A percentile compares a stretch with the other conserved stretches of the same genome.
Conservation (phyloP, 2,888 invertebrate genomes). For the Lasioglossum malachurum region DNA sequence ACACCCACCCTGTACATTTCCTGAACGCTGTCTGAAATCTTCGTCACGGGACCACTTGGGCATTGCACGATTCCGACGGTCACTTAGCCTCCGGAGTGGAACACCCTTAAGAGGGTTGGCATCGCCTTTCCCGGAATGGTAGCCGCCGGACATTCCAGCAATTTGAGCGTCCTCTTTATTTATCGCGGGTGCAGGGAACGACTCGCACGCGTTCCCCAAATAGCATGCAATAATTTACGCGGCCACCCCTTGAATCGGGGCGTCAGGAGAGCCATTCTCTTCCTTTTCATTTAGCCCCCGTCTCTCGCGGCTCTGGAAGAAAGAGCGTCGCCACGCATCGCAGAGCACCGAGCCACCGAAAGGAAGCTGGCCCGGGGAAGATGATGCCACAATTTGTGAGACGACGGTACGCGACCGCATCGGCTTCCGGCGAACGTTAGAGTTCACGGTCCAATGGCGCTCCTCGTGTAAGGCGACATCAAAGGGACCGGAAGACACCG, state of each 20-base stretch:
- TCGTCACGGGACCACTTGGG: not conserved
- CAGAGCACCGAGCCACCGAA: conserved; percentile 14
- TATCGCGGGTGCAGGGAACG: conserved; percentile 23
- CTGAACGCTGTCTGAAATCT: not conserved
- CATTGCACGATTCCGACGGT: not conserved
- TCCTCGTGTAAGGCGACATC: conserved; percentile 56
- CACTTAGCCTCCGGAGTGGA: not conserved
- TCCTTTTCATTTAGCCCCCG: conserved; percentile 51
- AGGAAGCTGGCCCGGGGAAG: conserved; percentile 50
- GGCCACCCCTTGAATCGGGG: conserved; percentile 20
- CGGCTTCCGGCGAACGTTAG: conserved; percentile 59
- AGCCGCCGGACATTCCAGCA: conserved; percentile 3
- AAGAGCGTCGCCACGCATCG: conserved; percentile 31
- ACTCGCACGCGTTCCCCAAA: conserved; percentile 17
- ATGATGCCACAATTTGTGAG: conserved; percentile 63
- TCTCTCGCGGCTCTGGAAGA: conserved; percentile 5
- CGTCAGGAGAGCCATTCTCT: conserved; percentile 46
- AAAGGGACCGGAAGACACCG: conserved; percentile 56
- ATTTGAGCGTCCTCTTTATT: conserved; percentile 34
- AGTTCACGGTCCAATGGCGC: conserved; percentile 62
- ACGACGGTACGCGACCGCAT: conserved; percentile 47
- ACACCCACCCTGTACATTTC: not conserved
- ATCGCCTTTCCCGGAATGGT: not conserved
- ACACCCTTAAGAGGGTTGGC: conserved; percentile 2
- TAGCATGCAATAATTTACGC: conserved; percentile 40